Conservation (phyloP, 2,888 invertebrate genomes). For the Allacma fusca region DNA sequence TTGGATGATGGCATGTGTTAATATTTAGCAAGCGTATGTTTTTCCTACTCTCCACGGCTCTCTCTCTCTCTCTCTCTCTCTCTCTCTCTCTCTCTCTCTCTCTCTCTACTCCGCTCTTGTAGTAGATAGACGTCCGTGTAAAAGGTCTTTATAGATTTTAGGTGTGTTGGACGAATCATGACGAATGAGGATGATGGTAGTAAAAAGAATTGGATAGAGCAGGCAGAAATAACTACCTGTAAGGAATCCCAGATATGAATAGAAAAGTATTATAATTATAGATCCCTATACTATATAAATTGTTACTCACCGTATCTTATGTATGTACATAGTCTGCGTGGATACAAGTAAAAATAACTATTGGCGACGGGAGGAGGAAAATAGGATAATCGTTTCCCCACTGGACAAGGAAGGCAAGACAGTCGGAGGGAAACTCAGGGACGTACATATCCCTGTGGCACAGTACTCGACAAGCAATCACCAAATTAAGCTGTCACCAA, state of each 20-base stretch:
- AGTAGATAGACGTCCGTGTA: not conserved
- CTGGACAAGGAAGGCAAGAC: slow-evolving; percentile 5
- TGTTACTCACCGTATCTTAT: too few species aligned
- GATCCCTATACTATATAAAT: too few species aligned
- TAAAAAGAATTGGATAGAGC: too few species aligned
- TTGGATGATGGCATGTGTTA: not conserved
- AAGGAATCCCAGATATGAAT: too few species aligned
- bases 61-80: too few species aligned
- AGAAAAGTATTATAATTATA: too few species aligned
- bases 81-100: too few species aligned
- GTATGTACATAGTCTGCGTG: too few species aligned
- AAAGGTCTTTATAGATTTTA: not conserved
- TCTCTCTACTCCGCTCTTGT: not conserved
- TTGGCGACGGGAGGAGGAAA: not conserved
- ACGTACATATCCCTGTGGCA: not conserved
- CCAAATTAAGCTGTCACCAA: slow-evolving; percentile 36
- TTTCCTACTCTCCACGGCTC: not conserved
- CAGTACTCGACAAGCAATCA: slow-evolving; percentile 14
- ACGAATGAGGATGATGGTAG: not conserved
- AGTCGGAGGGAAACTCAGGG: not conserved
- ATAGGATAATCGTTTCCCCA: not conserved
- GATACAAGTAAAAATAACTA: not conserved
- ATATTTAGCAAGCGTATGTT: not conserved
- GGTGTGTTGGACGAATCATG: not conserved
- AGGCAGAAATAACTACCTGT: too few species aligned